Conservation (phyloP, 2,797 vertebrate species). For the Podargus strigoides region DNA sequence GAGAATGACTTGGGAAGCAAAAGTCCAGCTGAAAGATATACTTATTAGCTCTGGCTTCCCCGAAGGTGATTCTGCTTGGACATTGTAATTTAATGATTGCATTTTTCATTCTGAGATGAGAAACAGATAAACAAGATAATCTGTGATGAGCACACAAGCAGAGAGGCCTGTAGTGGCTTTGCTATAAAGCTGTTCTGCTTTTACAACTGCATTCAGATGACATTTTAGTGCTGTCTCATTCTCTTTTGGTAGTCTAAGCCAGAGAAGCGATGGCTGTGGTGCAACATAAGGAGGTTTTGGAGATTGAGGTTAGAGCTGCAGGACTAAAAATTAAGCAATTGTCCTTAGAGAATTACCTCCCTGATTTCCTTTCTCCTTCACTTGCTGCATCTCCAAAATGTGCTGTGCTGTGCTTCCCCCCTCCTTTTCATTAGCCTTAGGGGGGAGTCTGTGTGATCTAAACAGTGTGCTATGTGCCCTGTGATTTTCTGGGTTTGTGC, state of each 20-base stretch:
- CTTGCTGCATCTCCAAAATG: not conserved
- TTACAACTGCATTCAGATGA: not conserved
- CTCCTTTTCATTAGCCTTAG: not conserved
- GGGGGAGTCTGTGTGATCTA: not conserved
- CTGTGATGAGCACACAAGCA: not conserved
- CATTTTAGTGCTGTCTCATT: not conserved
- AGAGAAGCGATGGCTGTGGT: not conserved
- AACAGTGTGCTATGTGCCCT: not conserved
- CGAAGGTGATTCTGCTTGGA: conserved; percentile 79
- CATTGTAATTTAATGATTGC: not conserved
- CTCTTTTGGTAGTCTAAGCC: not conserved
- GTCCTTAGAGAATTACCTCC: not conserved
- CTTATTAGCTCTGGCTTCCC: conserved; percentile 90
- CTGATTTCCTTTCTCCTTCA: not conserved
- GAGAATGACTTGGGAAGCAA: conserved; percentile 98
- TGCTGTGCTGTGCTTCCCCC: not conserved
- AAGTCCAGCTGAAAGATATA: conserved; percentile 96
- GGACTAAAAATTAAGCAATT: not conserved
- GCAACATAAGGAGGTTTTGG: not conserved
- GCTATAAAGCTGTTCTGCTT: not conserved
- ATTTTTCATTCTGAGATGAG: not conserved
- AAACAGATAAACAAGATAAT: not conserved
- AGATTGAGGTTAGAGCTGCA: not conserved
- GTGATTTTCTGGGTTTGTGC: not conserved
- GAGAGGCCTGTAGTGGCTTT: not conserved